Evolutionary conservation across 2,113 vertebrate genomes (phyloP).

Genomic region (Petroica traversi): DNA sequence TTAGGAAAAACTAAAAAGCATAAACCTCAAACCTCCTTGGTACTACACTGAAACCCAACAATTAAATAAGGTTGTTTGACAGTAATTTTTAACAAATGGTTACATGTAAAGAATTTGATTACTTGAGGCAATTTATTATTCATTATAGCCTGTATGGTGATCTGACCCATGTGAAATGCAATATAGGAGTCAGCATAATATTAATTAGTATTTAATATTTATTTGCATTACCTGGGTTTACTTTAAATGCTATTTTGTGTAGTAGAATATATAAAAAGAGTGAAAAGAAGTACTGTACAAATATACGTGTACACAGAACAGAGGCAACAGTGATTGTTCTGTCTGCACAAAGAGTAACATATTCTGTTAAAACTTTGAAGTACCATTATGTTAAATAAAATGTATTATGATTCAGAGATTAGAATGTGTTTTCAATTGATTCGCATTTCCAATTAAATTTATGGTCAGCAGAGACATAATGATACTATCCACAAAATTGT

Average conservation of each 20-base stretch:
- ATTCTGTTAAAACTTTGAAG: conserved; percentile 2
- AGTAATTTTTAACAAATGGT: background rate
- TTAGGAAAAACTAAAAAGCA: background rate
- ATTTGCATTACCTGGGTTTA: background rate
- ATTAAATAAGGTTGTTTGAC: background rate
- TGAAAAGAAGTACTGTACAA: background rate
- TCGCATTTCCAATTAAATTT: conserved; percentile 62
- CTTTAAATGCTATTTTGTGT: background rate
- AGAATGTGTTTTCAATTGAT: conserved; percentile 42
- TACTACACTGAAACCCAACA: background rate
- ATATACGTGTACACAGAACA: background rate
- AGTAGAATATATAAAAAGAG: background rate
- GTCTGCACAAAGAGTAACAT: background rate
- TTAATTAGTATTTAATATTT: background rate
- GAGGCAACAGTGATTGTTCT: background rate
- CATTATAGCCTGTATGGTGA: background rate
- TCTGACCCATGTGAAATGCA: background rate
- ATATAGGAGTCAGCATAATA: background rate
- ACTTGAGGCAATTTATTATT: background rate
- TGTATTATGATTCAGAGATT: conserved; percentile 15
- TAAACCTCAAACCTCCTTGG: background rate
- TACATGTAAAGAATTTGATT: background rate
- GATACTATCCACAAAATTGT: conserved; percentile 47
- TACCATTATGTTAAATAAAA: conserved; percentile 13
- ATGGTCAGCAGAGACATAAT: conserved; percentile 21